These are phyloP conservation scores for Hippocampus comes DNA, from an alignment of 2,113 vertebrate species.

Conservation along the genomic window DNA sequence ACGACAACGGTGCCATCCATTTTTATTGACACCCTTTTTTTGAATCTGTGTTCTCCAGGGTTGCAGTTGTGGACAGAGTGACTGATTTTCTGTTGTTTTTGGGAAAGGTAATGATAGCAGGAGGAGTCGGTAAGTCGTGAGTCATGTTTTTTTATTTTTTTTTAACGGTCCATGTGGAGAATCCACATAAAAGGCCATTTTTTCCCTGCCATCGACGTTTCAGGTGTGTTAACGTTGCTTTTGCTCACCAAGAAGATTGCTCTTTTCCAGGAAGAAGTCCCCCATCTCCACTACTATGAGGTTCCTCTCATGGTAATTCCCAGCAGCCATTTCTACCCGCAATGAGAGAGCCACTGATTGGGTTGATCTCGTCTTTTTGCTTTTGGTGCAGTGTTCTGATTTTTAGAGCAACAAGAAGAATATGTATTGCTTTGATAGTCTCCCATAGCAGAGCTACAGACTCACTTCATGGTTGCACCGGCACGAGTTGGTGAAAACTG, in stretches of 20 bases:
- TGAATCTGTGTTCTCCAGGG: conserved; percentile 63
- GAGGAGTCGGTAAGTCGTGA: conserved; percentile 80
- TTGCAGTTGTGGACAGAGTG: conserved; percentile 88
- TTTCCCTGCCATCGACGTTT: conserved; percentile 19
- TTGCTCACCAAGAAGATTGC: conserved; percentile 82
- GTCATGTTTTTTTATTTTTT: not conserved
- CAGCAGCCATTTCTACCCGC: not conserved
- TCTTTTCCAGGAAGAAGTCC: conserved; percentile 75
- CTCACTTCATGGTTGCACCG: too few relatives aligned
- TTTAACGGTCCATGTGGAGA: not conserved
- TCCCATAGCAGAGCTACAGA: too few relatives aligned
- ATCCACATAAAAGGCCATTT: not conserved
- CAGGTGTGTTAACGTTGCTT: conserved; percentile 82
- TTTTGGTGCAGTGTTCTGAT: too few relatives aligned
- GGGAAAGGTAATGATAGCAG: conserved; percentile 85
- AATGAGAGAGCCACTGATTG: too few relatives aligned
- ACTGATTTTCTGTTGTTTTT: conserved; percentile 87
- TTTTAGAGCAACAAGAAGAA: too few relatives aligned
- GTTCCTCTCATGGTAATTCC: conserved; percentile 82
- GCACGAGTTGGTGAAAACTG: too few relatives aligned
- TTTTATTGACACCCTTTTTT: not conserved
- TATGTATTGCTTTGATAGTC: too few relatives aligned
- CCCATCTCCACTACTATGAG: conserved; percentile 85
- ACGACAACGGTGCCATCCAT: not conserved
- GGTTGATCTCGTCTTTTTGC: not conserved